phyloP scores from a whole-genome alignment of 2,797 vertebrate species.

The Leuciscus waleckii region DNA sequence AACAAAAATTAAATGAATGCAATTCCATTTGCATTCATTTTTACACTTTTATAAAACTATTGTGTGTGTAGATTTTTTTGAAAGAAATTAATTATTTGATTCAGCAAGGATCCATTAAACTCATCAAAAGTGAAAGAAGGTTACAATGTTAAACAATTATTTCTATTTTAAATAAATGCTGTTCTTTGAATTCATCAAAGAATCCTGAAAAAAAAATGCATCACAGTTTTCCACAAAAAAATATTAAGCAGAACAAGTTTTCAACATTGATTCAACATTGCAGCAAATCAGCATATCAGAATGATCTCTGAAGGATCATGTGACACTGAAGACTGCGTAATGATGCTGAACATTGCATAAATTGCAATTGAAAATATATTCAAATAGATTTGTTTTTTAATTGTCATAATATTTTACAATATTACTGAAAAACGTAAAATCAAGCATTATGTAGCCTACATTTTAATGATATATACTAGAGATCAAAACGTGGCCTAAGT shows the following conservation, averaged over 20 bases:
- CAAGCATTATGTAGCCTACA: not conserved
- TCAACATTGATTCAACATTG: not conserved
- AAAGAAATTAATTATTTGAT: too few species aligned
- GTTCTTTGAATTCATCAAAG: not conserved
- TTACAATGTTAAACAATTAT: too few species aligned
- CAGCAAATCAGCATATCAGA: not conserved
- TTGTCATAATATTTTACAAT: not conserved
- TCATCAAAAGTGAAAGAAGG: too few species aligned
- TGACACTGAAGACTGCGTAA: not conserved
- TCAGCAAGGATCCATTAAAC: too few species aligned
- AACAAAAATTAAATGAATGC: not conserved
- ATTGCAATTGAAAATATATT: not conserved
- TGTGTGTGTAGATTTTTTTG: too few species aligned
- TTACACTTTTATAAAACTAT: not conserved
- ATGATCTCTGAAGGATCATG: not conserved
- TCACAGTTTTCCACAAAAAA: not conserved
- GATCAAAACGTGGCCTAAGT: not conserved
- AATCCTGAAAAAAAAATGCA: not conserved
- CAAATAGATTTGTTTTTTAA: not conserved
- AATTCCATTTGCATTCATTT: not conserved
- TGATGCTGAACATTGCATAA: not conserved
- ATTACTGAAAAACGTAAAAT: not conserved
- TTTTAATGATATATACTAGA: not conserved
- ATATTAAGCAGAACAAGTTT: not conserved
- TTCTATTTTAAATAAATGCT: not conserved